Evolutionary conservation across 1,140 invertebrate species (phyloP).

Genomic region (Drosophila carrolli): DNA sequence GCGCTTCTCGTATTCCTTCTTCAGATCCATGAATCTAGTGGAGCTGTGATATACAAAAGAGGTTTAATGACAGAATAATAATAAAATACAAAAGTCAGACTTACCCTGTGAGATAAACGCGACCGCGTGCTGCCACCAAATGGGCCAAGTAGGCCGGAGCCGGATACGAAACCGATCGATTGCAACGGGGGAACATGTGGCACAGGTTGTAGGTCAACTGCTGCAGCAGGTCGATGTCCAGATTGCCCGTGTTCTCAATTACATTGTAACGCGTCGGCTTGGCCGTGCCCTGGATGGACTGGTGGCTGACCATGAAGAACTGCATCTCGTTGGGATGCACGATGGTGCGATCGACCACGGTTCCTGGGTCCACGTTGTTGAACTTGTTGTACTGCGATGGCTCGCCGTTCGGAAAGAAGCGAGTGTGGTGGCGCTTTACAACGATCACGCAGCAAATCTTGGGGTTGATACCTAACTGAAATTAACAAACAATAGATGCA

Average conservation of each 20-base stretch:
- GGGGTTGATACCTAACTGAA: conserved; percentile 84
- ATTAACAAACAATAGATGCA: not conserved
- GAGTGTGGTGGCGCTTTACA: conserved; percentile 95
- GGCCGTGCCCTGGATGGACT: conserved; percentile 92
- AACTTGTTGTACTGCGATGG: conserved; percentile 85
- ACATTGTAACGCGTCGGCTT: conserved; percentile 95
- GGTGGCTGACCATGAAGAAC: conserved; percentile 93
- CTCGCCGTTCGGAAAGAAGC: conserved; percentile 87
- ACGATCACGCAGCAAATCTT: conserved; percentile 93
- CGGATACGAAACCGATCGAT: conserved; percentile 95
- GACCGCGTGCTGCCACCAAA: conserved; percentile 93
- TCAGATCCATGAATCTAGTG: conserved; percentile 8
- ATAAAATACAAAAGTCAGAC: not conserved
- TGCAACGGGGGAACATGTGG: conserved; percentile 95
- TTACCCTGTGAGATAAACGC: conserved; percentile 86
- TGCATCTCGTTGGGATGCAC: conserved; percentile 93
- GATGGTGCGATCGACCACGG: conserved; percentile 91
- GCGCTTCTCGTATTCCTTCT: conserved; percentile 67
- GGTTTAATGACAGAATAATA: not conserved
- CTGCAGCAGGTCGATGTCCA: conserved; percentile 92
- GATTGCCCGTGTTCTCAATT: conserved; percentile 91
- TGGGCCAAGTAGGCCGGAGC: conserved; percentile 98
- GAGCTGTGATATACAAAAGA: conserved; percentile 3
- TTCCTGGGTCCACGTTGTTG: conserved; percentile 91
- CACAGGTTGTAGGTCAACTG: conserved; percentile 94